Conservation (phyloP, 2,797 vertebrate genomes). For the Pseudocheirus occidentalis region DNA sequence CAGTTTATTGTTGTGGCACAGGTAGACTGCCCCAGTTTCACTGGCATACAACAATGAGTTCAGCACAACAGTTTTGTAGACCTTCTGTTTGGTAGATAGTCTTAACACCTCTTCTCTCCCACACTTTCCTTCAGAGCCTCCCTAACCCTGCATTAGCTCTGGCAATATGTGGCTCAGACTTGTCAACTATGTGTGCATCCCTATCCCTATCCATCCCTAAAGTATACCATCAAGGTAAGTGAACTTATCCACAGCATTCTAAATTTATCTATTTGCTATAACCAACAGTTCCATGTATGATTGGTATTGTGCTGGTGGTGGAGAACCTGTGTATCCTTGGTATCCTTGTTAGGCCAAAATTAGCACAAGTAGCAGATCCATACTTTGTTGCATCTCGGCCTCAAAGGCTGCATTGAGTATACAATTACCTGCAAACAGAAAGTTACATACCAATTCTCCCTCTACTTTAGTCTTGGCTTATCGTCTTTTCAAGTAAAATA, state of each 20-base stretch:
- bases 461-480: not conserved
- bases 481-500: not conserved
- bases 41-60: not conserved
- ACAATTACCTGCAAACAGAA: not conserved
- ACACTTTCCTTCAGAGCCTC: not conserved
- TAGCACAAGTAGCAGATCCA: not conserved
- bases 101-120: not conserved
- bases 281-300: no score
- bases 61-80: not conserved
- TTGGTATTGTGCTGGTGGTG: no score
- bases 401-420: not conserved
- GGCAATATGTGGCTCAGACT: not conserved
- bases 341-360: not conserved
- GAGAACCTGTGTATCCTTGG: not conserved
- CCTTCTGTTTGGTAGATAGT: not conserved
- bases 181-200: not conserved
- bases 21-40: not conserved
- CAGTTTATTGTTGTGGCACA: not conserved
- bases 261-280: no score
- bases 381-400: no score
- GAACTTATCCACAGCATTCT: no score
- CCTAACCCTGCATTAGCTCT: not conserved
- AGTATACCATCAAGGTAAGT: not conserved
- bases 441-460: not conserved
- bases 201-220: no score